Base-by-base conservation (phyloP, 1,140 invertebrate genomes). In the Parasteatoda tepidariorum region DNA sequence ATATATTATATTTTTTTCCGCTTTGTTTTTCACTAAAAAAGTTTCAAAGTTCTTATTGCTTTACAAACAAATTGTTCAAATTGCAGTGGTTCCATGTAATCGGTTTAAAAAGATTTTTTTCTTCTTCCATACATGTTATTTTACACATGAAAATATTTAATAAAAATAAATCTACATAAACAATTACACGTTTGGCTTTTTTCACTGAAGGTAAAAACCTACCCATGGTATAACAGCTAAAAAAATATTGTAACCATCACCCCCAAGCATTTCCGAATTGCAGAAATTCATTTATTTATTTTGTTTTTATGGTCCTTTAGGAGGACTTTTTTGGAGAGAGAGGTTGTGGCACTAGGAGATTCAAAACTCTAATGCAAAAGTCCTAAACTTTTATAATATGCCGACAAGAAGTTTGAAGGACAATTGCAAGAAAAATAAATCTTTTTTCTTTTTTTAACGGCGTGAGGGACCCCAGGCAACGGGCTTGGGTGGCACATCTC, bases 381-480 rank as follows among this genome's bases (percentile, higher is more conserved):
- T 3, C 30, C 30, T 26, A 22, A 59, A 79, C 62, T 68, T 31
- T 34, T 30, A 68, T 31, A 24, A 57, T 67, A 79, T 68, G 64
- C 76, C 64, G 6, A 38, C 28, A 68, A 79, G 64, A 61, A 68
- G 59, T 30, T 68, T 15, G 22, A 41, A 22, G 28, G 38, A 24
- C 64, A 31, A 57, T 76, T 68, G 76, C 76, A 67, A 18, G 64
- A 79, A 79, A 75, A 76, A 38, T 64, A 54, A 38, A 68, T 64
- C 33, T 66, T 64, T 64, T n/a, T 59, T 57, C 15, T 55, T 13
- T 73, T 7, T 74, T 78, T 71, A 82, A n/a, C 78, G 78, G 70
- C 75, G 83, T n/a, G 74, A 68, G 67, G 83, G 83, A 28, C 83
- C 83, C 83, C 83, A 84, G 67, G 83, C 74, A 18, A 79, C 75